These are phyloP conservation scores for Labeo calbasu DNA, from an alignment of 2,797 vertebrate genomes.

Conservation along the genomic window DNA sequence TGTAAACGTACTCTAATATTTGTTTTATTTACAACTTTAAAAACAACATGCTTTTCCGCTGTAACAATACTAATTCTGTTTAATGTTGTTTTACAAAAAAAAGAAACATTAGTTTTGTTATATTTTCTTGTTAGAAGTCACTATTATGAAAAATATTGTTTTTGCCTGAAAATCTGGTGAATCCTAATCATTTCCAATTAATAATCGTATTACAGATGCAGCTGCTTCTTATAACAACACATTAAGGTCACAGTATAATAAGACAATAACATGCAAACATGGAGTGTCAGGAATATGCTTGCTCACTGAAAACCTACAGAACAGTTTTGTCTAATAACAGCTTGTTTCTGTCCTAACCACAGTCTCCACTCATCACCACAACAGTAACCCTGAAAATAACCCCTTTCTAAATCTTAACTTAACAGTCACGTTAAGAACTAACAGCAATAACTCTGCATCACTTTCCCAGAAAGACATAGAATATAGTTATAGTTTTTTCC, in stretches of 20 bases:
- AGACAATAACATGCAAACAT: background rate
- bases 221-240: background rate
- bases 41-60: too few species aligned
- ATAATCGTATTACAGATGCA: background rate
- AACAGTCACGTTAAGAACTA: background rate
- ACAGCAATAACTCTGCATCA: background rate
- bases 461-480: conserved; percentile 15
- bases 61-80: too few species aligned
- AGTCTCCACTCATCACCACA: conserved; percentile 26
- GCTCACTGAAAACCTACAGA: background rate
- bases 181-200: background rate
- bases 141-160: background rate
- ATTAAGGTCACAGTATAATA: background rate
- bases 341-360: conserved; percentile 20
- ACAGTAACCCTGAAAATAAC: conserved; percentile 37
- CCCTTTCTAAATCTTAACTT: conserved; percentile 6
- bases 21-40: too few species aligned
- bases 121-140: too few species aligned
- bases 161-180: background rate
- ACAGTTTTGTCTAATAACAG: background rate
- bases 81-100: too few species aligned
- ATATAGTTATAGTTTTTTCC: background rate
- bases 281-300: background rate
- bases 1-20: too few species aligned
- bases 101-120: too few species aligned